phyloP scores from a whole-genome alignment of 2,113 vertebrate genomes.

The Pterophyllum scalare region DNA sequence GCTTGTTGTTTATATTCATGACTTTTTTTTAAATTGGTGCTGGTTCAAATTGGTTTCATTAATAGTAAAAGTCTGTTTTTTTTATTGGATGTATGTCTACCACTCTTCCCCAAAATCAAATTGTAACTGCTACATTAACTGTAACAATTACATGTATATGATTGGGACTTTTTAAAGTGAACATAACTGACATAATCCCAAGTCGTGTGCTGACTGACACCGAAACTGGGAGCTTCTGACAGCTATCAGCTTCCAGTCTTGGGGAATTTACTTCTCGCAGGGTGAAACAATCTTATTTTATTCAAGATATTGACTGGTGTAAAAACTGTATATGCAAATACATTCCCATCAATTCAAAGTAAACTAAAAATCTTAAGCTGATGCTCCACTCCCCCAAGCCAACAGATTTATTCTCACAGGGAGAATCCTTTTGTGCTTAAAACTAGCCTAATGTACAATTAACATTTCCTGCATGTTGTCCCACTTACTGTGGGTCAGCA shows the following conservation, averaged over 20 bases:
- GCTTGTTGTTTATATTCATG: background rate
- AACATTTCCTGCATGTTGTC: background rate
- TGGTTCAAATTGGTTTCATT: background rate
- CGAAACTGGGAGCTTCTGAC: background rate
- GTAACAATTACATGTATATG: background rate
- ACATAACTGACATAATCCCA: background rate
- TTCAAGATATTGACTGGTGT: background rate
- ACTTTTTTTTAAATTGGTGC: background rate
- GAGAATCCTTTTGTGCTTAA: background rate
- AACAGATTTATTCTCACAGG: background rate
- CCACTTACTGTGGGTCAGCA: slow-evolving; percentile 1
- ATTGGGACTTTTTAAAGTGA: background rate
- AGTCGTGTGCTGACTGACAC: no score
- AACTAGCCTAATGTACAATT: background rate
- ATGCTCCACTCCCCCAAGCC: background rate
- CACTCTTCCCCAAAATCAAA: background rate
- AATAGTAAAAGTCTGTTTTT: background rate
- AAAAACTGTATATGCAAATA: no score
- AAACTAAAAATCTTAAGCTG: background rate
- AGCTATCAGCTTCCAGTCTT: background rate
- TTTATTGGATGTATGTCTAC: background rate
- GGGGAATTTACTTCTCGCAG: background rate
- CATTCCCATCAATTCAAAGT: background rate
- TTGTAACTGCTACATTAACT: background rate
- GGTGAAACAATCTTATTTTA: background rate